Evolutionary conservation across 2,888 invertebrate species (phyloP).

Genomic region (Lasioglossum pauxillum): DNA sequence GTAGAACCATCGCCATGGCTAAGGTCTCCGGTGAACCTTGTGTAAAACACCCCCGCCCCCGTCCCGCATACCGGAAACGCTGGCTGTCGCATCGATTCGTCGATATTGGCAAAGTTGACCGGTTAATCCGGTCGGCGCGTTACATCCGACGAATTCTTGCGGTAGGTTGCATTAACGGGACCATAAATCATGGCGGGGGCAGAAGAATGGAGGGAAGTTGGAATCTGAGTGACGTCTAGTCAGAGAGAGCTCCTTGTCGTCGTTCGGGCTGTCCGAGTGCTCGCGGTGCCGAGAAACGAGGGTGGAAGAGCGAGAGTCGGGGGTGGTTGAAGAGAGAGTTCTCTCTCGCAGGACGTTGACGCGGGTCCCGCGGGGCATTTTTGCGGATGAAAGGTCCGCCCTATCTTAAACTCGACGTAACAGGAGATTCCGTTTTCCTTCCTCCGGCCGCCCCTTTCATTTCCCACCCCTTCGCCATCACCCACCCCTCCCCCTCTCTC

Average conservation of each 20-base stretch:
- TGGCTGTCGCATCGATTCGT: constrained; percentile 1
- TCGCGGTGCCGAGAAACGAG: constrained; percentile 55
- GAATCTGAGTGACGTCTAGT: constrained; percentile 74
- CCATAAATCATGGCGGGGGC: constrained; percentile 77
- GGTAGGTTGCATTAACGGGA: constrained; percentile 73
- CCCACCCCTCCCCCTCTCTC: background rate
- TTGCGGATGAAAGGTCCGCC: constrained; percentile 77
- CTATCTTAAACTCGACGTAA: constrained; percentile 72
- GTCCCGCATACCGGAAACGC: no score
- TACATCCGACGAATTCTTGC: constrained; percentile 58
- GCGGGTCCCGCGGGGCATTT: constrained; percentile 83
- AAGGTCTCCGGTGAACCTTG: background rate
- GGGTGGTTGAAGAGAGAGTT: constrained; percentile 13
- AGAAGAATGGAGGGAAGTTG: constrained; percentile 68
- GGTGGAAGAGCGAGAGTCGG: constrained; percentile 38
- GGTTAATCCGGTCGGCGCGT: constrained; percentile 49
- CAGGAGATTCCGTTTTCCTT: constrained; percentile 55
- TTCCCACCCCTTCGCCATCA: constrained; percentile 3
- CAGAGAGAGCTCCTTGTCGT: constrained; percentile 72
- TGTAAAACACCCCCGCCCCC: background rate
- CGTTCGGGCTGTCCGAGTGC: constrained; percentile 63
- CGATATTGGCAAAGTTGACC: constrained; percentile 24
- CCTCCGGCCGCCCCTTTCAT: constrained; percentile 23
- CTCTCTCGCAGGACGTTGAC: constrained; percentile 79
- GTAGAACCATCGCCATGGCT: background rate